These are phyloP conservation scores for Cheirogaleus medius DNA, from an alignment of 2,113 vertebrate species.

Conservation along the genomic window DNA sequence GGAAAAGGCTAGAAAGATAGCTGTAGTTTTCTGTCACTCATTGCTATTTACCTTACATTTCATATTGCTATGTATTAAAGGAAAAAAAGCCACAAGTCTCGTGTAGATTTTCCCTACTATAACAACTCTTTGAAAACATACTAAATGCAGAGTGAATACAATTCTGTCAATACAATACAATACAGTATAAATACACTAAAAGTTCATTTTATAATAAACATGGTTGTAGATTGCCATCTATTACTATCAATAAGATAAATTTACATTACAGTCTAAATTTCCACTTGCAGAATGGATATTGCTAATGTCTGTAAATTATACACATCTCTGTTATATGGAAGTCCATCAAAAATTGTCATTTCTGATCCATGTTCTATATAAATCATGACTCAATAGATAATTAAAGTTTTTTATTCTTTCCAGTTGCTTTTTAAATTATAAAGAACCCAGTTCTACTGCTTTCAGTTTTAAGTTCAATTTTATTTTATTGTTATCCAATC, in stretches of 20 bases:
- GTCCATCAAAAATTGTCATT: slow-evolving; percentile 80
- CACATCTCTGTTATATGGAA: slow-evolving; percentile 77
- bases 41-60: neutral
- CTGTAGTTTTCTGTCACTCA: neutral
- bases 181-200: too few species aligned
- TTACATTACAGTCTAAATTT: slow-evolving; percentile 72
- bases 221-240: slow-evolving; percentile 51
- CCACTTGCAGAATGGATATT: slow-evolving; percentile 67
- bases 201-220: slow-evolving; percentile 41
- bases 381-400: slow-evolving; percentile 78
- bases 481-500: neutral
- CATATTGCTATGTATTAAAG: neutral
- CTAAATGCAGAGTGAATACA: neutral
- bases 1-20: neutral
- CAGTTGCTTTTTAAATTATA: slow-evolving; percentile 74
- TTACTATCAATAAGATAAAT: slow-evolving; percentile 67
- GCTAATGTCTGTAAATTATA: slow-evolving; percentile 79
- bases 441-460: slow-evolving; percentile 18
- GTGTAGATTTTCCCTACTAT: neutral
- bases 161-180: too few species aligned
- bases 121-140: neutral
- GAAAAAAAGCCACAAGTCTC: neutral
- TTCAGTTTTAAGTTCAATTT: slow-evolving; percentile 52
- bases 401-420: slow-evolving; percentile 81
- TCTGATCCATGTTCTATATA: slow-evolving; percentile 75